These are phyloP conservation scores for Oedothorax gibbosus DNA, from an alignment of 1,140 invertebrate genomes.

Conservation along the genomic window DNA sequence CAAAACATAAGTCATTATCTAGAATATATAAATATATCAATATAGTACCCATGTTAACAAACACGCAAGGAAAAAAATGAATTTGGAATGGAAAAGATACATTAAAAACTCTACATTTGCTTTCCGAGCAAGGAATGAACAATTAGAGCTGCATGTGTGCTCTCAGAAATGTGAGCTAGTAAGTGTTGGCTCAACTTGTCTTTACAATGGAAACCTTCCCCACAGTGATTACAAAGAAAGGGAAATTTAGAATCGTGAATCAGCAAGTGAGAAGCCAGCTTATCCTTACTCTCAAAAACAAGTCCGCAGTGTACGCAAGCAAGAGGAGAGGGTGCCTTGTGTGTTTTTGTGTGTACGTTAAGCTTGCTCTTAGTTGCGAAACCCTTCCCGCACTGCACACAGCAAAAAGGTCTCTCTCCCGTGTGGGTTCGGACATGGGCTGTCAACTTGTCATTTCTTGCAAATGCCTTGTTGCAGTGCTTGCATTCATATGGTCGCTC, in stretches of 20 bases:
- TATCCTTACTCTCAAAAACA: slow-evolving; percentile 76
- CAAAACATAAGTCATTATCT: no score
- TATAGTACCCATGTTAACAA: no score
- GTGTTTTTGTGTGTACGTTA: slow-evolving; percentile 74
- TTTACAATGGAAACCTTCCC: slow-evolving; percentile 76
- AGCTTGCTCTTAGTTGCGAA: slow-evolving; percentile 74
- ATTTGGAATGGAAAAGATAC: slow-evolving; percentile 22
- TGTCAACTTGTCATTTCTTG: slow-evolving; percentile 71
- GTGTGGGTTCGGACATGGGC: slow-evolving; percentile 70
- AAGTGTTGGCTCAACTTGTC: slow-evolving; percentile 78
- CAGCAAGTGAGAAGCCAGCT: slow-evolving; percentile 48
- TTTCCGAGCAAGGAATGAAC: slow-evolving; percentile 49
- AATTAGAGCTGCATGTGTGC: slow-evolving; percentile 47
- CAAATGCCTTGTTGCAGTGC: slow-evolving; percentile 74
- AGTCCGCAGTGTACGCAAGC: slow-evolving; percentile 74
- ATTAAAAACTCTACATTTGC: slow-evolving; percentile 43
- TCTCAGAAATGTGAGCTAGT: slow-evolving; percentile 72
- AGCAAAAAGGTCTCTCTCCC: slow-evolving; percentile 67
- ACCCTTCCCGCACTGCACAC: slow-evolving; percentile 70
- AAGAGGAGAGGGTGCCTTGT: slow-evolving; percentile 72
- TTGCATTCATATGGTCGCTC: slow-evolving; percentile 71
- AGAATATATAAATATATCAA: no score
- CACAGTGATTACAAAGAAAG: slow-evolving; percentile 51
- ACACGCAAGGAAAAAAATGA: not conserved
- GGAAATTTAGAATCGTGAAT: slow-evolving; percentile 50